Percentiles rank a stretch among this genome's conserved stretches.
Evolutionary conservation across 2,113 vertebrate genomes (phyloP).

Genomic region (Oreochromis spilurus): DNA sequence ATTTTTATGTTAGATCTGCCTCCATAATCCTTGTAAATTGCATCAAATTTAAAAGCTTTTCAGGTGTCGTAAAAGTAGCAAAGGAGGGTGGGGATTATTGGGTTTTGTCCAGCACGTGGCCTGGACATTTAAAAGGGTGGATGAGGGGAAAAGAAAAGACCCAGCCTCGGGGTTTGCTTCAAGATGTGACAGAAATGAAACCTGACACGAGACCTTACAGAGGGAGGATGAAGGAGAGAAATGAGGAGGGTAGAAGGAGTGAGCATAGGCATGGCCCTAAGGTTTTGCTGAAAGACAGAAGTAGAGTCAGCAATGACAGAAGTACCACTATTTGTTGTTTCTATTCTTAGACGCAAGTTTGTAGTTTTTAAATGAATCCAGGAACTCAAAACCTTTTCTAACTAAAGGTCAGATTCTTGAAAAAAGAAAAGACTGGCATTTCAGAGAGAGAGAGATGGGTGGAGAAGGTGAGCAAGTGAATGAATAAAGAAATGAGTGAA

Average conservation of each 20-base stretch:
- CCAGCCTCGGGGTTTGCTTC: not conserved
- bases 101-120: not conserved
- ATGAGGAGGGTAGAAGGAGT: not conserved
- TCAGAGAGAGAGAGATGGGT: not conserved
- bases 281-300: not conserved
- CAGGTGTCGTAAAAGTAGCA: not conserved
- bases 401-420: not conserved
- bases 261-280: not conserved
- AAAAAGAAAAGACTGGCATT: not conserved
- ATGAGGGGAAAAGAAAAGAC: not conserved
- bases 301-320: not conserved
- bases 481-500: not conserved
- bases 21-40: not conserved
- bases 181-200: constrained; percentile 1
- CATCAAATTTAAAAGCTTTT: not conserved
- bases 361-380: not conserved
- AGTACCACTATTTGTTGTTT: not conserved
- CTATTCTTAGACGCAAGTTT: not conserved
- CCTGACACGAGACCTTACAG: not conserved
- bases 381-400: not conserved
- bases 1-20: not conserved
- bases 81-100: not conserved
- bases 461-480: not conserved
- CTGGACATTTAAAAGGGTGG: not conserved
- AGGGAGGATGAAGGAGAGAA: not conserved